phyloP scores from a whole-genome alignment of 2,888 invertebrate species.

The Sarcophaga caerulescens region DNA sequence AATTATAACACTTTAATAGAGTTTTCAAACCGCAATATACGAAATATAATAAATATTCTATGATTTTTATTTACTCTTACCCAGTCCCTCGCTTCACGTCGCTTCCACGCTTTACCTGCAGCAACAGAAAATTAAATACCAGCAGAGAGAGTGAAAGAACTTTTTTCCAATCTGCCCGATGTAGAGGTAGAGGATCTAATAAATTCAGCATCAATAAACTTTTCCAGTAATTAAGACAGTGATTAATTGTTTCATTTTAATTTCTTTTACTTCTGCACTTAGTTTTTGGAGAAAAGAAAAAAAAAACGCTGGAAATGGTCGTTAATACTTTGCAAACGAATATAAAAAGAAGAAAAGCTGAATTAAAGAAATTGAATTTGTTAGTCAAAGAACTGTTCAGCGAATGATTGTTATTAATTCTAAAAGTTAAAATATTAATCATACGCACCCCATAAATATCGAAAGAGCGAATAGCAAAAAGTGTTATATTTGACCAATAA shows the following conservation, averaged over 20 bases:
- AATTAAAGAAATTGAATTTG: background rate
- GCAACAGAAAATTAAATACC: background rate
- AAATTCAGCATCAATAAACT: background rate
- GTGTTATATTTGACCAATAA: background rate
- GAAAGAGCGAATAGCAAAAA: background rate
- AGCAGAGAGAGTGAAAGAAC: background rate
- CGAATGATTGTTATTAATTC: slow-evolving; percentile 11
- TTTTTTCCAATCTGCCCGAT: background rate
- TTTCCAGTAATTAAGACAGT: background rate
- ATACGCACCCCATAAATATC: background rate
- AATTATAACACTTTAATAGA: slow-evolving; percentile 64
- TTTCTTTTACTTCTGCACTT: background rate
- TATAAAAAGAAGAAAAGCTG: background rate
- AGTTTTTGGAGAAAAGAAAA: background rate
- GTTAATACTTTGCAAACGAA: background rate
- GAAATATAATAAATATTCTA: slow-evolving; percentile 44
- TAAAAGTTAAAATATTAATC: slow-evolving; percentile 29
- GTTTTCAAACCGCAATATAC: slow-evolving; percentile 62
- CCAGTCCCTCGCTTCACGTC: background rate
- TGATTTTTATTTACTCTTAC: slow-evolving; percentile 37
- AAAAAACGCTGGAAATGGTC: background rate
- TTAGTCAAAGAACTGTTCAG: background rate
- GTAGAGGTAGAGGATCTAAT: background rate
- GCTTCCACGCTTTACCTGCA: background rate
- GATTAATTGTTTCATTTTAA: background rate